phyloP scores from a whole-genome alignment of 2,888 invertebrate genomes.

The Anthrax anthrax region DNA sequence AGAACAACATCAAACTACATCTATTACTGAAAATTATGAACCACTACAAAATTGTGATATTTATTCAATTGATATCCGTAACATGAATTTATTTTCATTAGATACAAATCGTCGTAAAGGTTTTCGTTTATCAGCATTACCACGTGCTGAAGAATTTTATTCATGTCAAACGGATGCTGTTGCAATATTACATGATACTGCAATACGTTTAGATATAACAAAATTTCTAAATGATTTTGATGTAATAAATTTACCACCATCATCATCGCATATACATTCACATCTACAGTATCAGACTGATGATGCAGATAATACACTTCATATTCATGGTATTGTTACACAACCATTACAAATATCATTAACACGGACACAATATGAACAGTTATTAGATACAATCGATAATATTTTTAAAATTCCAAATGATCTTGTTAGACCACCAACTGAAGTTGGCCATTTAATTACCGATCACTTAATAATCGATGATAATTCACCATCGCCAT shows the following conservation, averaged over 20 bases:
- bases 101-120: constrained; percentile 41
- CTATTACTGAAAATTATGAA: neutral
- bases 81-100: constrained; percentile 77
- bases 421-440: constrained; percentile 18
- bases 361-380: constrained; percentile 77
- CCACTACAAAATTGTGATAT: constrained; percentile 14
- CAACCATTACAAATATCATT: constrained; percentile 74
- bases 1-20: constrained; percentile 6
- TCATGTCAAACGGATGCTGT: constrained; percentile 58
- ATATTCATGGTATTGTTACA: constrained; percentile 63
- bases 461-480: neutral
- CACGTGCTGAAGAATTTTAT: constrained; percentile 55
- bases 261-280: too few relatives aligned
- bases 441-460: constrained; percentile 19
- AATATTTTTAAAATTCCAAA: constrained; percentile 24
- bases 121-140: constrained; percentile 26
- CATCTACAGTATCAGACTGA: neutral
- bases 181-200: constrained; percentile 81
- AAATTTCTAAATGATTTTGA: constrained; percentile 22
- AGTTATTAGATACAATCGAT: constrained; percentile 58
- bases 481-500: constrained; percentile 10
- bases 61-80: constrained; percentile 59
- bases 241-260: too few relatives aligned
- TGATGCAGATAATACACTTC: constrained; percentile 5
- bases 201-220: constrained; percentile 54